Evolutionary conservation across 2,797 vertebrate genomes (phyloP), one percentile per base, ranked within the genome.

Genomic region (Tokudaia tokunoshimensis): DNA sequence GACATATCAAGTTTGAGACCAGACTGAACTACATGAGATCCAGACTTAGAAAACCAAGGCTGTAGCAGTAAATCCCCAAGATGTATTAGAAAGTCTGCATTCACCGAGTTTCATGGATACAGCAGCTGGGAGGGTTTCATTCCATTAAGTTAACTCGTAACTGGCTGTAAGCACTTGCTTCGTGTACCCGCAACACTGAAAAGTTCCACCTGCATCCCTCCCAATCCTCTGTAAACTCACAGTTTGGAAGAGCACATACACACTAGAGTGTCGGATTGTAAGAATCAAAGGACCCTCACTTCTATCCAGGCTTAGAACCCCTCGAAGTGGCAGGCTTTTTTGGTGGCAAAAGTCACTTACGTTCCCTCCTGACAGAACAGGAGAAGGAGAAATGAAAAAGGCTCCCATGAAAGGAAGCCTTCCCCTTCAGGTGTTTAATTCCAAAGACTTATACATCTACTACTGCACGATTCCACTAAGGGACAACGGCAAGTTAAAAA

Each of bases 321-420:
- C 22, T 50, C 8, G 31, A 63, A 80, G 80, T 50, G 70, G 65
- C 11, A 37, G 57, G 75, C 61, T 96, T 96, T 76, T 90, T n/a
- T 41, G 41, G 34, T 85, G 91, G 74, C 37, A 96, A 91, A 92
- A 92, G 57, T 72, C 91, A 37, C 70, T 72, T n/a, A 72, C 89
- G 89, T 95, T n/a, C 6, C 15, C 70, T 89, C 61, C 61, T 74
- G 65, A 93, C 9, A 72, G 84, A 92, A 61, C 61, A 78, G 17
- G 24, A 94, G 50, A 92, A 61, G 14, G 92, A 37, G 15, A 70
- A 75, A 91, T 2, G 37, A 74, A 89, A 63, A 85, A 34, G 22
- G 61, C 47, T 74, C 67, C 67, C 59, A 41, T 9, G n/a, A 44
- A 95, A 92, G 12, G 2, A 26, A 72, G 74, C 24, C 72, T 72